Conservation (phyloP, 2,888 invertebrate genomes). For the Anagyrus pseudococci region DNA sequence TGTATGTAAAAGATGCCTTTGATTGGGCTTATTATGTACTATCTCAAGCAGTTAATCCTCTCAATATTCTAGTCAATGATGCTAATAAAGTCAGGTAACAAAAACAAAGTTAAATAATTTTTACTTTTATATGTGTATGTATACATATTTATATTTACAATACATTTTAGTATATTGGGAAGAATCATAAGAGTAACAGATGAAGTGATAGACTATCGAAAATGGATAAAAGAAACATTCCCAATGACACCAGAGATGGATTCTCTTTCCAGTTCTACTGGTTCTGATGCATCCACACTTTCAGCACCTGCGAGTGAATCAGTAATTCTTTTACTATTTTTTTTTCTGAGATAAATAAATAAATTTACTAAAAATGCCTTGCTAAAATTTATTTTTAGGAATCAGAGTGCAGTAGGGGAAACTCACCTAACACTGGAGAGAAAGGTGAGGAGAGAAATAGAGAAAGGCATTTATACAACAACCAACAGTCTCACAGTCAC, state of each 20-base stretch:
- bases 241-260: conserved; percentile 55
- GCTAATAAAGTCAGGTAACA: conserved; percentile 62
- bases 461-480: conserved; percentile 53
- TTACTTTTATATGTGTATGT: neutral
- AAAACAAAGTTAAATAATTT: neutral
- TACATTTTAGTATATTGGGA: conserved; percentile 74
- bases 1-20: conserved; percentile 91
- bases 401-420: conserved; percentile 60
- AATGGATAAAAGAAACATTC: conserved; percentile 70
- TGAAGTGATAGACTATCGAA: conserved; percentile 81
- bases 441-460: conserved; percentile 55
- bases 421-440: conserved; percentile 58
- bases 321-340: conserved; percentile 43
- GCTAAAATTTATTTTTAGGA: conserved; percentile 45
- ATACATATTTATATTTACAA: neutral
- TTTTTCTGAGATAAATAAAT: neutral
- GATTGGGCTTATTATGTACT: conserved; percentile 92
- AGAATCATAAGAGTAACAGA: conserved; percentile 93
- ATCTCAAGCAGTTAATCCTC: conserved; percentile 74
- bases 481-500: conserved; percentile 52
- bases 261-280: conserved; percentile 59
- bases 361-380: neutral
- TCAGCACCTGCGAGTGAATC: conserved; percentile 60
- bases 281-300: conserved; percentile 59
- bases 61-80: conserved; percentile 64